Percentiles rank a stretch among this genome's conserved stretches.
These are phyloP conservation scores for Stomatorhinus ivindoensis DNA, from an alignment of 2,113 vertebrate genomes.

Conservation along the genomic window DNA sequence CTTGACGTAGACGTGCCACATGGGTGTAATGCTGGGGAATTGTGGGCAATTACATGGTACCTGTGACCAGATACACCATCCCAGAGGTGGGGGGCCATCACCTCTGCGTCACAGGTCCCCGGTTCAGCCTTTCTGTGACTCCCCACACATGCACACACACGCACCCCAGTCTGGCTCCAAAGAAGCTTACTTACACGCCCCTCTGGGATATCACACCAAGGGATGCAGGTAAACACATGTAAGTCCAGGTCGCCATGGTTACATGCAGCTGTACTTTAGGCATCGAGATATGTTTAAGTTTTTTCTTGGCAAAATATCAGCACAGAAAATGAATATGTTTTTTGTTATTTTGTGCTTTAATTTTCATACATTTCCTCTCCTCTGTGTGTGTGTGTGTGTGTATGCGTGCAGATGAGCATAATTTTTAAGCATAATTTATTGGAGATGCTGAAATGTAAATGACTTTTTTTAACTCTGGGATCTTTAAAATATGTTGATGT, in stretches of 20 bases:
- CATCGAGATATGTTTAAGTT: neutral
- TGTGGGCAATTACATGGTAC: neutral
- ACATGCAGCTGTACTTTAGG: neutral
- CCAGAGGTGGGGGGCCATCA: neutral
- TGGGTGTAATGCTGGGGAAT: neutral
- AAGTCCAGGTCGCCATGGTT: neutral
- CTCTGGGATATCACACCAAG: neutral
- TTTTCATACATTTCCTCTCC: neutral
- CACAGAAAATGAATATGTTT: conserved; percentile 22
- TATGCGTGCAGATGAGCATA: too few relatives aligned
- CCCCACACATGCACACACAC: neutral
- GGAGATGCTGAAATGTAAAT: conserved; percentile 12
- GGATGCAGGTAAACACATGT: neutral
- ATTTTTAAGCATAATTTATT: conserved; percentile 11
- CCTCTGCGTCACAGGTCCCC: neutral
- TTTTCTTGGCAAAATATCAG: neutral
- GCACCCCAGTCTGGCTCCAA: neutral
- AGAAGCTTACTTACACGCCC: neutral
- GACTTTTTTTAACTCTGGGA: neutral
- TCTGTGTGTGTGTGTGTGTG: neutral
- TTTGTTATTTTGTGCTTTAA: neutral
- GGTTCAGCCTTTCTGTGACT: neutral
- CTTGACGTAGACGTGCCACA: neutral
- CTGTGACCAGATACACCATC: neutral
- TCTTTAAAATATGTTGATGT: conserved; percentile 7